phyloP scores from a whole-genome alignment of 2,797 vertebrate genomes.

The Ispidina lecontei region DNA sequence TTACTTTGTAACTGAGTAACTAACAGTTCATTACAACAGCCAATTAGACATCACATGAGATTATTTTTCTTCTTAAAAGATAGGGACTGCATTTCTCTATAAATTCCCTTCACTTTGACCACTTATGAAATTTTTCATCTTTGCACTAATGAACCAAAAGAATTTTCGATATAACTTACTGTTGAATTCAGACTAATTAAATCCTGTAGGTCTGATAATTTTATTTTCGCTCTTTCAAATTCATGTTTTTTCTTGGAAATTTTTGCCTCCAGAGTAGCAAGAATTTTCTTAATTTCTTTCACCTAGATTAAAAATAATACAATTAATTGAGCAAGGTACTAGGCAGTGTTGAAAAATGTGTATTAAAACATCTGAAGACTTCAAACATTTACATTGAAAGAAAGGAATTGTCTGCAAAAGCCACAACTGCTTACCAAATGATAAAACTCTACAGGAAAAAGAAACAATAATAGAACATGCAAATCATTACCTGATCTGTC shows the following conservation, averaged over 20 bases:
- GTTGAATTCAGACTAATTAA: background rate
- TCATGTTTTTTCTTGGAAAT: slow-evolving; percentile 17
- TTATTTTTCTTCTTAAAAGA: background rate
- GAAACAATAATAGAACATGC: background rate
- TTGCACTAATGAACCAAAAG: background rate
- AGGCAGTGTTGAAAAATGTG: background rate
- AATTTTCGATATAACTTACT: background rate
- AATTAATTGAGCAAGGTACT: background rate
- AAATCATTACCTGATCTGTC: background rate
- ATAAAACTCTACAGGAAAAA: background rate
- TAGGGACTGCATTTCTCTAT: background rate
- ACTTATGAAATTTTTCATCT: background rate
- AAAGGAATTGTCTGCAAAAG: background rate
- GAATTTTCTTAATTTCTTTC: background rate
- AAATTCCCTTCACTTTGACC: background rate
- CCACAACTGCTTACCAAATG: background rate
- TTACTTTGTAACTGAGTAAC: background rate
- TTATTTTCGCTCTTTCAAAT: background rate
- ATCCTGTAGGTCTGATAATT: background rate
- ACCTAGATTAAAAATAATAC: slow-evolving; percentile 45
- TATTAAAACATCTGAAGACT: background rate
- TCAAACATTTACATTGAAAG: background rate
- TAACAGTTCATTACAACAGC: background rate
- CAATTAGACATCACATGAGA: background rate
- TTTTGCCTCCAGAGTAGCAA: background rate